Conservation (phyloP, 2,113 vertebrate species). For the Macrotis lagotis region DNA sequence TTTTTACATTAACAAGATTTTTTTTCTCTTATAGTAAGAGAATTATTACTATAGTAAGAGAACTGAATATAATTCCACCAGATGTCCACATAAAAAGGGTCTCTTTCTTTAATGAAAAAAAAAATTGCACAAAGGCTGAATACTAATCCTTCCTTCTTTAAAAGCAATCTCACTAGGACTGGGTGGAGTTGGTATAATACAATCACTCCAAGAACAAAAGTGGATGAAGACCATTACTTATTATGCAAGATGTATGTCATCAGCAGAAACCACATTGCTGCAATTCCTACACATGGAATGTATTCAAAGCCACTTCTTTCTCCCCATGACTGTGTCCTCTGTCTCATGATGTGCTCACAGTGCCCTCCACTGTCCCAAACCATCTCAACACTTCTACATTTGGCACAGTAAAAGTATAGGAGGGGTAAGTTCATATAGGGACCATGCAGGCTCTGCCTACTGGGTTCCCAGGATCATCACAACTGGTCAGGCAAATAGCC, state of each 20-base stretch:
- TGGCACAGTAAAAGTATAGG: neutral
- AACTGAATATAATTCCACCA: conserved; percentile 27
- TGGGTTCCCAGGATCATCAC: neutral
- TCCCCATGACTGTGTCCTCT: accelerated
- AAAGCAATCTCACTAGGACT: conserved; percentile 6
- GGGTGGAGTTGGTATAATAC: neutral
- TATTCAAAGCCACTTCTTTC: neutral
- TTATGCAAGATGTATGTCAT: neutral
- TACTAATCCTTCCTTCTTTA: neutral
- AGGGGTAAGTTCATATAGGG: neutral
- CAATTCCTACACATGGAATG: neutral
- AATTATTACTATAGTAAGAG: conserved; percentile 31
- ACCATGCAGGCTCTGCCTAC: neutral
- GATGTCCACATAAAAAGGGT: conserved; percentile 4
- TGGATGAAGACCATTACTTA: neutral
- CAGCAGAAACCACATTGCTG: neutral
- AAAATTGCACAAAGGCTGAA: neutral
- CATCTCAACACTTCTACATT: neutral
- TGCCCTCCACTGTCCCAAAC: neutral
- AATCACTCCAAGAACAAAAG: conserved; percentile 2
- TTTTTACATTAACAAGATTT: neutral
- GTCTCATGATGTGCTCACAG: neutral
- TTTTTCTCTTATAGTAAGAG: conserved; percentile 1
- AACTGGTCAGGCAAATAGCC: neutral
- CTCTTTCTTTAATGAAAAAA: conserved; percentile 16